Evolutionary conservation across 1,140 invertebrate species (phyloP).

Genomic region (Mylabris phalerata): DNA sequence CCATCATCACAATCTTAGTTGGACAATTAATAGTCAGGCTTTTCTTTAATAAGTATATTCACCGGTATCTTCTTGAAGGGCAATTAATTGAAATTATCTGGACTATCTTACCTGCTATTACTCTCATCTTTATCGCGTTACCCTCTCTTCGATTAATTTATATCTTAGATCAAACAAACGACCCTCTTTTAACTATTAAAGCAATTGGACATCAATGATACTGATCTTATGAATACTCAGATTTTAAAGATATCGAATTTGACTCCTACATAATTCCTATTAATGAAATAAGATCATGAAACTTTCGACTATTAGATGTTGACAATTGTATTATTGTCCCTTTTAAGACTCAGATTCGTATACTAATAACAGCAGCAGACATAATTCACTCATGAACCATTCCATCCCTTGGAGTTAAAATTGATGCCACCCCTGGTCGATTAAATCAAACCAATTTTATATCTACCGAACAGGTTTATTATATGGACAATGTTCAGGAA

Average conservation of each 20-base stretch:
- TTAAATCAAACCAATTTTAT: slow-evolving; percentile 57
- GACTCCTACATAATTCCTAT: slow-evolving; percentile 54
- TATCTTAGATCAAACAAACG: slow-evolving; percentile 53
- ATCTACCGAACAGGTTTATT: slow-evolving; percentile 52
- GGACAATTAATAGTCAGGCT: slow-evolving; percentile 50
- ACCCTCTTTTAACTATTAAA: slow-evolving; percentile 51
- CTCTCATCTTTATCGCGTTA: slow-evolving; percentile 56
- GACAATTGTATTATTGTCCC: slow-evolving; percentile 55
- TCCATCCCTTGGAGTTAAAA: slow-evolving; percentile 55
- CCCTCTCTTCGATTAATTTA: slow-evolving; percentile 55
- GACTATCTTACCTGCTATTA: slow-evolving; percentile 53
- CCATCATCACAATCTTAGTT: slow-evolving; percentile 52
- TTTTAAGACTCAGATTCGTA: slow-evolving; percentile 49
- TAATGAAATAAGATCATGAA: slow-evolving; percentile 36
- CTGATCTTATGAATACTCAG: slow-evolving; percentile 60
- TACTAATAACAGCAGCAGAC: slow-evolving; percentile 54
- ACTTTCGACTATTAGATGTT: slow-evolving; percentile 56
- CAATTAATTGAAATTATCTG: slow-evolving; percentile 57
- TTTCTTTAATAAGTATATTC: slow-evolving; percentile 46
- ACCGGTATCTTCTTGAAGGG: slow-evolving; percentile 47
- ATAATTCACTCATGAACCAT: slow-evolving; percentile 65
- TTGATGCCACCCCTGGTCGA: slow-evolving; percentile 58
- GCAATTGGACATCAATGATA: slow-evolving; percentile 60
- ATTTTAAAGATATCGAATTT: slow-evolving; percentile 55
- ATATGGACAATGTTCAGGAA: slow-evolving; percentile 71